Conservation (phyloP, 2,888 invertebrate genomes). For the Nebria brevicollis region DNA sequence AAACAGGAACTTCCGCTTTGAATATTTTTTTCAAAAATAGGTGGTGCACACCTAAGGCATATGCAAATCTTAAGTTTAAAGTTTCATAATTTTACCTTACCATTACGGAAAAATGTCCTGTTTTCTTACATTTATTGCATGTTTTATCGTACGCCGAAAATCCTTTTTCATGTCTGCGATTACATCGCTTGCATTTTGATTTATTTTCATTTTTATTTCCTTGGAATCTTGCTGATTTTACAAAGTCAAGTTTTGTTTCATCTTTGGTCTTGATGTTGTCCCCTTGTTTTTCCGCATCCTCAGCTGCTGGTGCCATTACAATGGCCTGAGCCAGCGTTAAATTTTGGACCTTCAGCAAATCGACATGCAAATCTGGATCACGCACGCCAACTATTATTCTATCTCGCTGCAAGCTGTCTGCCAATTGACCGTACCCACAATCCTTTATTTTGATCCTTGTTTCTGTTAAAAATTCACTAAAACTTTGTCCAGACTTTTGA, state of each 20-base stretch:
- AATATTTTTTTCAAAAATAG: too few relatives aligned
- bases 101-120: slow-evolving; percentile 17
- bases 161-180: slow-evolving; percentile 3
- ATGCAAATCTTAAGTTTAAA: too few relatives aligned
- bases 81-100: too few relatives aligned
- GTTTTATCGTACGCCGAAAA: slow-evolving; percentile 14
- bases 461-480: too few relatives aligned
- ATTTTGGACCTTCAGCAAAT: neutral
- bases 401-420: neutral
- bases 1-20: too few relatives aligned
- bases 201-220: neutral
- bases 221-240: too few relatives aligned
- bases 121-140: slow-evolving; percentile 14
- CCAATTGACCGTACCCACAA: too few relatives aligned
- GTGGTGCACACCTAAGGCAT: too few relatives aligned
- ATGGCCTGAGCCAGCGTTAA: slow-evolving; percentile 7
- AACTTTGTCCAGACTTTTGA: too few relatives aligned
- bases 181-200: slow-evolving; percentile 13
- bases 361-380: too few relatives aligned
- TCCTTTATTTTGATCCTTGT: too few relatives aligned
- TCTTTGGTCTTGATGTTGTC: neutral
- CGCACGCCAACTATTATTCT: too few relatives aligned
- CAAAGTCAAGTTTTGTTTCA: neutral
- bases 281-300: slow-evolving; percentile 10
- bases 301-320: slow-evolving; percentile 2